Evolutionary conservation across 64 coral and sea anemone species (phyloP).

Genomic region (Montipora cactus): DNA sequence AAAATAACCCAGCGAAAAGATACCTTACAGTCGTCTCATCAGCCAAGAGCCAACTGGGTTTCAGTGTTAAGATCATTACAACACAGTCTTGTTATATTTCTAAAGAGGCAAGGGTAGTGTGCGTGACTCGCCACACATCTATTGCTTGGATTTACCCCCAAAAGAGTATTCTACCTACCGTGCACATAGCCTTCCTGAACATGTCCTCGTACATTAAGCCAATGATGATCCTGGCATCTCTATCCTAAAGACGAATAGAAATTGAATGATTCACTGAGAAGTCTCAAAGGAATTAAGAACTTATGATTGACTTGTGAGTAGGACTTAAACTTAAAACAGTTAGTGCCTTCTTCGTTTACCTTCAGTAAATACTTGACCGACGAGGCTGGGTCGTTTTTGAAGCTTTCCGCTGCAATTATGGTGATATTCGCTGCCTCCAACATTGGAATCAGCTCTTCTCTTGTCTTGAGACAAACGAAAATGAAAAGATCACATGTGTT

Average conservation of each 20-base stretch:
- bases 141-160: background rate
- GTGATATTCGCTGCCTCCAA: conserved; percentile 57
- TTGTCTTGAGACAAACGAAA: conserved; percentile 38
- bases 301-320: too few species aligned
- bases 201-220: conserved; percentile 84
- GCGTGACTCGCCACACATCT: background rate
- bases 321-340: too few species aligned
- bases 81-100: background rate
- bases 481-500: background rate
- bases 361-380: conserved; percentile 59
- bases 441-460: conserved; percentile 58
- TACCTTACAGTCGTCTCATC: too few species aligned
- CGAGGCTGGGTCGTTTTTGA: conserved; percentile 48
- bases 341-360: background rate
- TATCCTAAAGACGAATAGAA: conserved; percentile 23
- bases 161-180: conserved; percentile 10
- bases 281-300: too few species aligned
- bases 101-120: background rate
- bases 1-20: too few species aligned
- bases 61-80: too few species aligned
- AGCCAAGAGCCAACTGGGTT: too few species aligned
- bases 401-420: conserved; percentile 48
- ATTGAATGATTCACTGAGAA: too few species aligned
- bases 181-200: conserved; percentile 81
- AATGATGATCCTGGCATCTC: conserved; percentile 79